Percentiles rank a stretch among this genome's conserved stretches.
phyloP scores from a whole-genome alignment of 2,797 vertebrate genomes.

The Scolopax bukidnonensis region DNA sequence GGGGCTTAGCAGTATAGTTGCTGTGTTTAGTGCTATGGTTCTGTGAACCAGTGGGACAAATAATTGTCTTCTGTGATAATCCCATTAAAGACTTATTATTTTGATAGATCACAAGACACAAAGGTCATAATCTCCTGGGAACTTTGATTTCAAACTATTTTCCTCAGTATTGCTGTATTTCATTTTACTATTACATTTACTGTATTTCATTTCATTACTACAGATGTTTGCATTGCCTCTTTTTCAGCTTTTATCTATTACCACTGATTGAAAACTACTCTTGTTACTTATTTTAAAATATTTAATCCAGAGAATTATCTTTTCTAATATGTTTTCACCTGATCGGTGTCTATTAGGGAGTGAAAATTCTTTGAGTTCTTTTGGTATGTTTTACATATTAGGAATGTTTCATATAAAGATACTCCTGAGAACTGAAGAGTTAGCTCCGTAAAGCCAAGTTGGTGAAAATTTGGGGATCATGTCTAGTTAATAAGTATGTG shows the following conservation, averaged over 20 bases:
- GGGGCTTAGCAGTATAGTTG: not conserved
- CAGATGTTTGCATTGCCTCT: not conserved
- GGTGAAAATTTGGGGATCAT: not conserved
- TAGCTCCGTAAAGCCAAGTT: not conserved
- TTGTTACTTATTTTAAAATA: not conserved
- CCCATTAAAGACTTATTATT: not conserved
- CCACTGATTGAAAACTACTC: not conserved
- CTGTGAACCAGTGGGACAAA: not conserved
- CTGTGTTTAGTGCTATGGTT: not conserved
- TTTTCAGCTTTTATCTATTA: not conserved
- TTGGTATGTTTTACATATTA: not conserved
- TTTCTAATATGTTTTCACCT: not conserved
- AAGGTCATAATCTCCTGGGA: not conserved
- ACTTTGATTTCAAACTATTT: not conserved
- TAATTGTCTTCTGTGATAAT: not conserved
- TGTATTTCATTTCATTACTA: not conserved
- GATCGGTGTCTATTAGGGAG: not conserved
- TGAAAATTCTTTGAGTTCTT: not conserved
- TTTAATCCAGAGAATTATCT: not conserved
- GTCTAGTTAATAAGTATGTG: not conserved
- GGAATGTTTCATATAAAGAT: not conserved
- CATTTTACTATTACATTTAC: not conserved
- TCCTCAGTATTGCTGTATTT: not conserved
- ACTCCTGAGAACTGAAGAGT: not conserved
- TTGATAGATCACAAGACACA: not conserved